Evolutionary conservation across 2,113 vertebrate species (phyloP).

Genomic region (Gymnogyps californianus): DNA sequence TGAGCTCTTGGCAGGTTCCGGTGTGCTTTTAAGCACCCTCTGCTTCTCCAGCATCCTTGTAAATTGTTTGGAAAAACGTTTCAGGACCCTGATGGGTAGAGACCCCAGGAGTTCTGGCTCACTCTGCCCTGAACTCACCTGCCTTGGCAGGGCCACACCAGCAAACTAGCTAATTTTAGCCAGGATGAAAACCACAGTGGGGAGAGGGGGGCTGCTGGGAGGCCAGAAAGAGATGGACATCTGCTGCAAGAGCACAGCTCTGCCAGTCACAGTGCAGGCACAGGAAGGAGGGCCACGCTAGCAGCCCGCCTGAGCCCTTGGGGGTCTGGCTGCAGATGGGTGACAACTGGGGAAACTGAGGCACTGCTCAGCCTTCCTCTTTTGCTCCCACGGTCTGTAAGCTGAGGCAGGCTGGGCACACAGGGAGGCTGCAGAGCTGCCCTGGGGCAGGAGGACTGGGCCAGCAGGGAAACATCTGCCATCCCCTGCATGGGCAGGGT

Average conservation of each 20-base stretch:
- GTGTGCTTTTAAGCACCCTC: background rate
- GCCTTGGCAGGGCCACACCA: background rate
- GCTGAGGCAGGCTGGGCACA: background rate
- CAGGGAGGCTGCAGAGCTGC: background rate
- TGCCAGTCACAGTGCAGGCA: background rate
- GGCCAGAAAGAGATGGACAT: rapidly evolving
- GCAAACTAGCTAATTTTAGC: background rate
- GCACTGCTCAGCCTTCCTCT: background rate
- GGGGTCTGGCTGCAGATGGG: too few relatives aligned
- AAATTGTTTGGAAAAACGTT: background rate
- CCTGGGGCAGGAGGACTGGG: background rate
- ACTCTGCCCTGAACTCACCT: background rate
- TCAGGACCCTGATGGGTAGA: background rate
- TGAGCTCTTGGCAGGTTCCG: background rate
- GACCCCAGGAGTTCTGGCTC: background rate
- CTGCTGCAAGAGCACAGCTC: background rate
- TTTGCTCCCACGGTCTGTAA: background rate
- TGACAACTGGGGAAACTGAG: background rate
- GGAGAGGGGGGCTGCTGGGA: background rate
- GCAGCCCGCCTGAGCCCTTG: rapidly evolving
- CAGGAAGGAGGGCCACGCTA: rapidly evolving
- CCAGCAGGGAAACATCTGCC: background rate
- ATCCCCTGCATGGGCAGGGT: background rate
- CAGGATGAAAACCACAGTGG: background rate
- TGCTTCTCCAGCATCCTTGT: background rate